Conservation (phyloP, 1,140 invertebrate species). For the Danaus melanippus region DNA sequence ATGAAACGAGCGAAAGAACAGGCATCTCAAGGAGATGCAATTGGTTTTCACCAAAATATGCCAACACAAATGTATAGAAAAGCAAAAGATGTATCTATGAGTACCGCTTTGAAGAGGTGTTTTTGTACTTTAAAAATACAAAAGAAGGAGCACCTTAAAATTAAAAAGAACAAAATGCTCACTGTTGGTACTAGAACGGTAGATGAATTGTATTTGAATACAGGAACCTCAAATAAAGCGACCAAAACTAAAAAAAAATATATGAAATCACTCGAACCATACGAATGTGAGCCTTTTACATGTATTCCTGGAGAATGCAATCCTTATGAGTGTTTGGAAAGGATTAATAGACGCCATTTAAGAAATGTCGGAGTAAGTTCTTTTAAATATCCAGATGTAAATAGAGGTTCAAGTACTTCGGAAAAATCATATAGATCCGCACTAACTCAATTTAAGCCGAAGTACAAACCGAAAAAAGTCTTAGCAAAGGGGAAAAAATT, state of each 20-base stretch:
- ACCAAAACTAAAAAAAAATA: constrained; percentile 21
- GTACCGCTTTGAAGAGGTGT: constrained; percentile 23
- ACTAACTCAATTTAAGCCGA: constrained; percentile 12
- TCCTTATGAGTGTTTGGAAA: constrained; percentile 30
- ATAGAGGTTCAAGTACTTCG: constrained; percentile 11
- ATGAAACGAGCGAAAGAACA: not conserved
- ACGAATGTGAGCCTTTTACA: constrained; percentile 29
- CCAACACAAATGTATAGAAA: constrained; percentile 7
- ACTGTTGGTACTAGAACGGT: constrained; percentile 11
- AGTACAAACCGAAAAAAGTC: constrained; percentile 11
- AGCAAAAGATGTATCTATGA: constrained; percentile 8
- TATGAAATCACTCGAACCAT: constrained; percentile 13
- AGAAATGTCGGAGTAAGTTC: constrained; percentile 16
- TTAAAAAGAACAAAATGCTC: constrained; percentile 10
- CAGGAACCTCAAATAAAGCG: constrained; percentile 13
- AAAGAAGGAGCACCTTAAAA: constrained; percentile 16
- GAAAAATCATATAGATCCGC: constrained; percentile 13
- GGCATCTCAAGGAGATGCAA: no score
- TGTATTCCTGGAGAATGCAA: constrained; percentile 32
- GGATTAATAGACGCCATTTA: constrained; percentile 16
- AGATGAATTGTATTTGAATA: constrained; percentile 2
- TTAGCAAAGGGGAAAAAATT: constrained; percentile 10
- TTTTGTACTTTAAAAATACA: constrained; percentile 27
- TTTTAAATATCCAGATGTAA: constrained; percentile 2
- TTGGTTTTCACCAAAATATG: no score